These are phyloP conservation scores for Stomorhina lunata DNA, from an alignment of 2,888 invertebrate species.

Conservation along the genomic window DNA sequence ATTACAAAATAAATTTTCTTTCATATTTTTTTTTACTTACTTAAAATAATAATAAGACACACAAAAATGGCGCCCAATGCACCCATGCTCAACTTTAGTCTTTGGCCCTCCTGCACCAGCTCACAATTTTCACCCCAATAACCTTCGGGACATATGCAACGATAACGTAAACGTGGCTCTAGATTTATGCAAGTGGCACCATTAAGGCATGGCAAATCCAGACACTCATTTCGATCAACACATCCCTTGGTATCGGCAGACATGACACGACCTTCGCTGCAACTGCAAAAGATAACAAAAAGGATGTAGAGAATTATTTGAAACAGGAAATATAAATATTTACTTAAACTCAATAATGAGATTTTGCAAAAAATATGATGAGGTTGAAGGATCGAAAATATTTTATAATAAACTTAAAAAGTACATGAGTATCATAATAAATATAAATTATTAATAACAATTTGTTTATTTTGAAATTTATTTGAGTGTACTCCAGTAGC, in stretches of 20 bases:
- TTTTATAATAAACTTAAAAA: background rate
- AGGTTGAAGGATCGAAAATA: background rate
- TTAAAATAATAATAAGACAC: constrained; percentile 96
- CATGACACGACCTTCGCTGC: constrained; percentile 95
- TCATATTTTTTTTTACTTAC: constrained; percentile 84
- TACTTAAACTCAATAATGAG: background rate
- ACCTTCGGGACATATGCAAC: constrained; percentile 94
- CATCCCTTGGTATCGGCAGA: constrained; percentile 95
- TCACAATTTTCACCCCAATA: constrained; percentile 97
- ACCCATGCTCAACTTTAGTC: constrained; percentile 96
- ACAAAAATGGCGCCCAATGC: constrained; percentile 98
- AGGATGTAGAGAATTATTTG: background rate
- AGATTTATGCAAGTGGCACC: constrained; percentile 96
- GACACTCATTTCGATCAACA: constrained; percentile 96
- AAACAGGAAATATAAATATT: background rate
- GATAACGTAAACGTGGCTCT: constrained; percentile 91
- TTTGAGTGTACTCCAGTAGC: background rate
- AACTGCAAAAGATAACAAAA: constrained; percentile 81
- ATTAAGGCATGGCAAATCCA: constrained; percentile 95
- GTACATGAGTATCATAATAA: background rate
- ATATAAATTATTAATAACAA: constrained; percentile 1
- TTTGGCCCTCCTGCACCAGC: constrained; percentile 95
- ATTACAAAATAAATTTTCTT: background rate
- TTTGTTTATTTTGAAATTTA: constrained; percentile 1
- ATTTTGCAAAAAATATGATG: background rate